phyloP scores from a whole-genome alignment of 2,888 invertebrate genomes.

The Loripinus fragilis region DNA sequence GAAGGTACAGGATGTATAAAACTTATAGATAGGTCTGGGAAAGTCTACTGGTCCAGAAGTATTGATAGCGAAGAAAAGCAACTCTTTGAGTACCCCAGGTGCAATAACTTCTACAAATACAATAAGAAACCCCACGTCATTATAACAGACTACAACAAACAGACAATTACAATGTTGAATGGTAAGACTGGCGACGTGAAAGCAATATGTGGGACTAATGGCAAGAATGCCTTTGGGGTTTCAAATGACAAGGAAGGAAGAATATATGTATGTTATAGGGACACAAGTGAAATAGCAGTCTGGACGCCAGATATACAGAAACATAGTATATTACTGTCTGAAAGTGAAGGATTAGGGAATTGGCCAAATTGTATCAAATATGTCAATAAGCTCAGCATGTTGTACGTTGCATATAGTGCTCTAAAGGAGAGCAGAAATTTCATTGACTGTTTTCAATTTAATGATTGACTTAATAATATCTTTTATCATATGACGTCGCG shows the following conservation, averaged over 20 bases:
- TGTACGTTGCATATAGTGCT: neutral
- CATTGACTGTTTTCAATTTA: constrained; percentile 1
- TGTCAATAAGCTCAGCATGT: neutral
- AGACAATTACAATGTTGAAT: neutral
- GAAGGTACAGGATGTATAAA: neutral
- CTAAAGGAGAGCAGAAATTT: constrained; percentile 3
- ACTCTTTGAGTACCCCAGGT: constrained; percentile 6
- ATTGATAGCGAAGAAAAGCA: constrained; percentile 1
- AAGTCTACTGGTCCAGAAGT: neutral
- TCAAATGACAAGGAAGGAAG: neutral
- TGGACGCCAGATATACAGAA: neutral
- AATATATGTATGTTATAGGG: constrained; percentile 4
- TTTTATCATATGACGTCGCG: too few species aligned
- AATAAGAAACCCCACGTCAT: neutral
- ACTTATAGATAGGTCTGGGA: neutral
- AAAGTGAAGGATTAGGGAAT: neutral
- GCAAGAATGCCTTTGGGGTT: neutral
- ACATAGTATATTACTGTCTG: neutral
- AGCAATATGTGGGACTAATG: neutral
- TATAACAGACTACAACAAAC: constrained; percentile 7
- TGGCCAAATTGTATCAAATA: constrained; percentile 10
- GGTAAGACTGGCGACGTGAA: neutral
- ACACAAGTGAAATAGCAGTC: neutral
- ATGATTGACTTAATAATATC: too few species aligned
- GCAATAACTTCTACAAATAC: neutral